Conservation (phyloP, 2,113 vertebrate species). For the Crotophaga sulcirostris region DNA sequence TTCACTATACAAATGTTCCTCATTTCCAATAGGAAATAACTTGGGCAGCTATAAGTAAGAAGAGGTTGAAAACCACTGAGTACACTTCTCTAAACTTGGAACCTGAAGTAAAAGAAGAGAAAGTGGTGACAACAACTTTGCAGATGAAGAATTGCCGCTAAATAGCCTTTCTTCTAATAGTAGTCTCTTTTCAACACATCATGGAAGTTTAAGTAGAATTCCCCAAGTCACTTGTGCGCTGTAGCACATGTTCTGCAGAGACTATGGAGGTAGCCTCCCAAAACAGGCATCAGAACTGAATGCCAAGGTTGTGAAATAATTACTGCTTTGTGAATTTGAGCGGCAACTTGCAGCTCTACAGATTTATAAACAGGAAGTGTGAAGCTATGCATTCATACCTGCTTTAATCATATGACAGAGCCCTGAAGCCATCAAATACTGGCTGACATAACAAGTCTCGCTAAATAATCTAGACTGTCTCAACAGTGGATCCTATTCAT, state of each 20-base stretch:
- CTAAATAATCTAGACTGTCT: background rate
- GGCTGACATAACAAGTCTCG: background rate
- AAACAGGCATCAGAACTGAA: slow-evolving; percentile 7
- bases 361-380: slow-evolving; percentile 62
- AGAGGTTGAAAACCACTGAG: slow-evolving; percentile 1
- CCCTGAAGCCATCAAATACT: slow-evolving; percentile 36
- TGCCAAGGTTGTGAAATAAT: slow-evolving; percentile 60
- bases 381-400: slow-evolving; percentile 54
- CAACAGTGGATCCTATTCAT: slow-evolving; percentile 3
- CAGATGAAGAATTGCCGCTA: background rate
- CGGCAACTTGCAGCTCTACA: background rate
- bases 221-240: background rate
- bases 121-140: background rate
- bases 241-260: background rate
- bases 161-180: background rate
- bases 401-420: slow-evolving; percentile 36
- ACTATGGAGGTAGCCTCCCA: background rate
- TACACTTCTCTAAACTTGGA: background rate
- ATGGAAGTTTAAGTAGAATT: background rate
- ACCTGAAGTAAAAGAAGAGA: background rate
- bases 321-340: slow-evolving; percentile 31
- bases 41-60: background rate
- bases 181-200: background rate
- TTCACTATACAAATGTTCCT: background rate
- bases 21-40: slow-evolving; percentile 26